phyloP scores from a whole-genome alignment of 2,888 invertebrate genomes.

The Agapostemon virescens region DNA sequence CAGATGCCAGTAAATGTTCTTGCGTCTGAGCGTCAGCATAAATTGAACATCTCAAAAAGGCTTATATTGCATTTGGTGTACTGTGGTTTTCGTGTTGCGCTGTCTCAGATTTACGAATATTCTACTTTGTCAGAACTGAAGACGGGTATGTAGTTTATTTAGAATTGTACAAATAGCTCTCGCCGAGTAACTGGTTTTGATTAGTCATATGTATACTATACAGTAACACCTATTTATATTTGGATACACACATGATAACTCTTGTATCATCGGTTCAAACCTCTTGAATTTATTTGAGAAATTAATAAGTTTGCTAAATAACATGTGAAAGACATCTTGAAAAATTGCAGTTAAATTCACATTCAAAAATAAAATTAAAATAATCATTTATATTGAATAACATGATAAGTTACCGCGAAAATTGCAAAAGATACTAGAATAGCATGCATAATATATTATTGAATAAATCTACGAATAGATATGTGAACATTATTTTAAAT shows the following conservation, averaged over 20 bases:
- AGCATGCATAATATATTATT: too few species aligned
- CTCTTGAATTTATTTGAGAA: background rate
- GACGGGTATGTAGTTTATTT: background rate
- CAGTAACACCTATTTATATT: background rate
- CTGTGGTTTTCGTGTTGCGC: background rate
- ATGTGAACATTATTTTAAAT: too few species aligned
- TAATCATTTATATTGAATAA: too few species aligned
- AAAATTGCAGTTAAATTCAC: background rate
- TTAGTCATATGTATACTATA: background rate
- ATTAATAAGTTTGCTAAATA: background rate
- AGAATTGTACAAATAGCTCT: background rate
- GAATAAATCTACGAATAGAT: too few species aligned
- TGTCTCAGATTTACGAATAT: background rate
- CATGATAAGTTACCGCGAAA: too few species aligned
- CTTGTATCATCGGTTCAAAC: background rate
- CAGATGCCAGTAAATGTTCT: constrained; percentile 28
- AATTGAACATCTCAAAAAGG: background rate
- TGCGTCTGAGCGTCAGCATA: constrained; percentile 12
- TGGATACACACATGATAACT: background rate
- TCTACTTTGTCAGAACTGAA: background rate
- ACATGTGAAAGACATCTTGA: background rate
- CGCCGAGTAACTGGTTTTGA: background rate
- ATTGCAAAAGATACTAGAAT: too few species aligned
- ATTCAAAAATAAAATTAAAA: too few species aligned
- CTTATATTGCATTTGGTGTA: too few species aligned